Evolutionary conservation across 2,797 vertebrate genomes (phyloP).

Genomic region (Darevskia nairensis): DNA sequence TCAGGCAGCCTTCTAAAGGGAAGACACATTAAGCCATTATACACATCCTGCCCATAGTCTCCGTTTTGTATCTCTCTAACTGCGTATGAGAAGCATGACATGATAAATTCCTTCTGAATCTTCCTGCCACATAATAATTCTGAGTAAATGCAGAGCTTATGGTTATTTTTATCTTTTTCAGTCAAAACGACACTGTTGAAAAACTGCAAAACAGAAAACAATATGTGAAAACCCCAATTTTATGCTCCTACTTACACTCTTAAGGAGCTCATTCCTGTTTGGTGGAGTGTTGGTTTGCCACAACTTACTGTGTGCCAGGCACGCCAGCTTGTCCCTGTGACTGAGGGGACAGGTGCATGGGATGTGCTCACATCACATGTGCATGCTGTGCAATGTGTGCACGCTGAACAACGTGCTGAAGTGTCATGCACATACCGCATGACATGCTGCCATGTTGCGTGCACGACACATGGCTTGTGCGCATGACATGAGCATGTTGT

Average conservation of each 20-base stretch:
- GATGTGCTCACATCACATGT: no score
- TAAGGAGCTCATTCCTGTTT: background rate
- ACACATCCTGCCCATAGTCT: conserved; percentile 46
- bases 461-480: no score
- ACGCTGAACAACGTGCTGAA: no score
- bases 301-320: background rate
- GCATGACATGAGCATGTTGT: no score
- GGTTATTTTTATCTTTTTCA: conserved; percentile 41
- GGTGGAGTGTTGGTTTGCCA: background rate
- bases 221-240: background rate
- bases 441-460: no score
- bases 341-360: no score
- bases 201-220: background rate
- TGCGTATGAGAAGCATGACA: conserved; percentile 54
- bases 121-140: conserved; percentile 59
- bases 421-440: no score
- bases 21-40: conserved; percentile 53
- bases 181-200: conserved; percentile 30
- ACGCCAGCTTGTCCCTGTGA: no score
- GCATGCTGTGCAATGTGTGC: no score
- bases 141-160: conserved; percentile 20
- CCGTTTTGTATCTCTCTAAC: conserved; percentile 56
- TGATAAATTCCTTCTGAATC: conserved; percentile 62
- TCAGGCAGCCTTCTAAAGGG: conserved; percentile 55
- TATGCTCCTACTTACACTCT: background rate